A percentile compares a stretch with the other conserved stretches of the same genome.
Conservation (phyloP, 2,888 invertebrate genomes). For the Drosophila algonquin region DNA sequence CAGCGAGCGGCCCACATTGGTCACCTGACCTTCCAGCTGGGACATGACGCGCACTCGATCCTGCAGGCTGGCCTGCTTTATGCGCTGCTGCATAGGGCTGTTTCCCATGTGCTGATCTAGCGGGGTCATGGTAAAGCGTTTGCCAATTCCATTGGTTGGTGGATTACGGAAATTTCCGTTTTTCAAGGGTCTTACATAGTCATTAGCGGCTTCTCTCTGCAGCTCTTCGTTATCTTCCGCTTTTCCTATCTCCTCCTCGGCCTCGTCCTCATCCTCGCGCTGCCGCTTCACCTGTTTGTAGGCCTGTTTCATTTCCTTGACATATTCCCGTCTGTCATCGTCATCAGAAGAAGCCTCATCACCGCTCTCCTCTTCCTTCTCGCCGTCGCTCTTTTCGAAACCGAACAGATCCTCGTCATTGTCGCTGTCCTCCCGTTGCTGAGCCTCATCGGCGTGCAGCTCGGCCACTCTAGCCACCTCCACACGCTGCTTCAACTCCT, state of each 20-base stretch:
- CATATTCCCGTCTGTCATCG: constrained; percentile 92
- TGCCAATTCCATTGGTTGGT: constrained; percentile 18
- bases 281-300: constrained; percentile 84
- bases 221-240: constrained; percentile 67
- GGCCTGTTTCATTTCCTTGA: constrained; percentile 90
- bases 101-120: constrained; percentile 85
- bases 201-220: constrained; percentile 48
- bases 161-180: constrained; percentile 30
- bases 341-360: constrained; percentile 87
- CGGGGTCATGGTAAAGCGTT: constrained; percentile 86
- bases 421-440: constrained; percentile 81
- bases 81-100: constrained; percentile 55
- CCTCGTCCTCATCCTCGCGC: constrained; percentile 77
- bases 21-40: constrained; percentile 82
- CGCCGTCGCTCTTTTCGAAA: constrained; percentile 80
- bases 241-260: constrained; percentile 63
- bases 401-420: constrained; percentile 84
- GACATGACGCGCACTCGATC: constrained; percentile 88
- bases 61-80: constrained; percentile 85
- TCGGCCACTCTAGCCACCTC: constrained; percentile 85
- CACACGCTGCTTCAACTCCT: constrained; percentile 86
- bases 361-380: constrained; percentile 84
- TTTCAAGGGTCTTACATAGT: constrained; percentile 32
- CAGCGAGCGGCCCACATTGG: constrained; percentile 86
- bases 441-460: constrained; percentile 82